These are phyloP conservation scores for Agrilus mali DNA, from an alignment of 2,888 invertebrate species.

Conservation along the genomic window DNA sequence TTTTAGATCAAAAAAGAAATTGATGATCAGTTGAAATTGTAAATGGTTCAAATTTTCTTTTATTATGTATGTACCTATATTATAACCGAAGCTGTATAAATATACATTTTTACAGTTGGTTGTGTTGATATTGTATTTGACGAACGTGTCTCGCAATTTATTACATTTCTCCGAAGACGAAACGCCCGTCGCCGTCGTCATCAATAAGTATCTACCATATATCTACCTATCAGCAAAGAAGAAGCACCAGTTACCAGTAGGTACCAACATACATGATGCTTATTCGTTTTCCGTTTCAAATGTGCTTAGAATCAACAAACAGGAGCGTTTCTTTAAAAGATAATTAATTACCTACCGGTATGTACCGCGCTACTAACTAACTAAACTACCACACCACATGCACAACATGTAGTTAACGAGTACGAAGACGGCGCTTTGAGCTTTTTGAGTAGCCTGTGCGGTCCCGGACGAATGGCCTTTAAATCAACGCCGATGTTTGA, in stretches of 20 bases:
- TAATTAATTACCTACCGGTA: conserved; percentile 14
- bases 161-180: conserved; percentile 11
- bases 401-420: conserved; percentile 22
- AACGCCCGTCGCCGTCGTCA: conserved; percentile 1
- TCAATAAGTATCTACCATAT: too few relatives aligned
- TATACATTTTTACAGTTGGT: too few relatives aligned
- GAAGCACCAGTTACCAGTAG: too few relatives aligned
- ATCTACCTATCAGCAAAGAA: too few relatives aligned
- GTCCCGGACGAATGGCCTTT: conserved; percentile 15
- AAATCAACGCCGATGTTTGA: conserved; percentile 16
- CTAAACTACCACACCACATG: conserved; percentile 28
- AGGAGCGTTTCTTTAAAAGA: conserved; percentile 17
- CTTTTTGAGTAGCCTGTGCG: conserved; percentile 19
- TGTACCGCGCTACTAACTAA: too few relatives aligned
- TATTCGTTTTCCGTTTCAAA: conserved; percentile 27
- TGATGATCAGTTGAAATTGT: too few relatives aligned
- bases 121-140: conserved; percentile 25
- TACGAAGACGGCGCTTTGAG: conserved; percentile 13
- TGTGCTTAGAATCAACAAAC: conserved; percentile 31
- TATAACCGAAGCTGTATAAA: too few relatives aligned
- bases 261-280: conserved; percentile 11
- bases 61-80: too few relatives aligned
- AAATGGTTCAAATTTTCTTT: too few relatives aligned
- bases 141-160: conserved; percentile 10
- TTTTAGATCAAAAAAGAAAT: too few relatives aligned